Evolutionary conservation across 2,888 invertebrate species (phyloP).

Genomic region (Tupiocoris notatus): DNA sequence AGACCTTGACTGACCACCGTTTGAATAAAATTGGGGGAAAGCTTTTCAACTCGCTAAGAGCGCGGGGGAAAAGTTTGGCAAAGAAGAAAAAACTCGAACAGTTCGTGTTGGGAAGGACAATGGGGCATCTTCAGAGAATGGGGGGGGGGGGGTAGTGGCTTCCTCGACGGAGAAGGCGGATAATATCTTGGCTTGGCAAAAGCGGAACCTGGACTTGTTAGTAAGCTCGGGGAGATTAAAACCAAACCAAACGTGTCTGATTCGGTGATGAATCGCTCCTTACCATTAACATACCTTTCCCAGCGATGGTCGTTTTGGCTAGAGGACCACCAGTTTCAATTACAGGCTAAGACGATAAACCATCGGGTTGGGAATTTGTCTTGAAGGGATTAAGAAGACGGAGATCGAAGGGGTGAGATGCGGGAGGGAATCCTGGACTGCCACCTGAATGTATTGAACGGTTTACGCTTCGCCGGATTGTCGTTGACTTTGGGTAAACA

Average conservation of each 20-base stretch:
- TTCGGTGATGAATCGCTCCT: conserved; percentile 31
- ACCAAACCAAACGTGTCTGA: conserved; percentile 36
- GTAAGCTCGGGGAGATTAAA: conserved; percentile 24
- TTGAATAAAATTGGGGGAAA: background rate
- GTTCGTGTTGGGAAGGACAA: conserved; percentile 23
- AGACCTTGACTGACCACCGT: background rate
- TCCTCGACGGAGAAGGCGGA: background rate
- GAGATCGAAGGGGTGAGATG: background rate
- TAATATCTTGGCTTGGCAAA: conserved; percentile 19
- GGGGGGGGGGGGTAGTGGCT: background rate
- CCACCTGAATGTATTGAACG: background rate
- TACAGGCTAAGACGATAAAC: conserved; percentile 32
- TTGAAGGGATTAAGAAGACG: background rate
- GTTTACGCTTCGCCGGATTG: background rate
- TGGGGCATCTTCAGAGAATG: background rate
- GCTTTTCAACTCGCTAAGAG: background rate
- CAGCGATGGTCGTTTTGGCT: background rate
- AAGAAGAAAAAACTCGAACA: conserved; percentile 10
- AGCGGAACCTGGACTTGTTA: conserved; percentile 21
- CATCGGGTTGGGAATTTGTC: background rate
- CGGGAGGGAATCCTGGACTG: no score
- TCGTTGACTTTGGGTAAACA: background rate
- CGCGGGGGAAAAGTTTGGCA: background rate
- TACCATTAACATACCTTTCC: conserved; percentile 27
- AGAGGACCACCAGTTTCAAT: conserved; percentile 9